Evolutionary conservation across 2,888 invertebrate genomes (phyloP).

Genomic region (Podotricha telesiphe): DNA sequence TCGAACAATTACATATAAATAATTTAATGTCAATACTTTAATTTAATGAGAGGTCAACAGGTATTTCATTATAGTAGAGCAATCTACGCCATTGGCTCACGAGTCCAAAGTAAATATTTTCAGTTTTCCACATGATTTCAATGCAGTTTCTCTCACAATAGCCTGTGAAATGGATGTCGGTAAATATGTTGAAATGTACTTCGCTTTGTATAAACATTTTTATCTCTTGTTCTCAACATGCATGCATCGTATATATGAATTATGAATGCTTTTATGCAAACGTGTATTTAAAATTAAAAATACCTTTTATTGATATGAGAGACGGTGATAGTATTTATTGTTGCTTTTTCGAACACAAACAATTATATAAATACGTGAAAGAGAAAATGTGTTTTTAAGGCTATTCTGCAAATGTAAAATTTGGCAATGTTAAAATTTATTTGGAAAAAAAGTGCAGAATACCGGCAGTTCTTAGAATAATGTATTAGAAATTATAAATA

Average conservation of each 20-base stretch:
- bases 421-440: too few species aligned
- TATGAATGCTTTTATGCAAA: slow-evolving; percentile 19
- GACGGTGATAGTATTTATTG: not conserved
- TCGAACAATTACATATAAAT: too few species aligned
- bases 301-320: not conserved
- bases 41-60: not conserved
- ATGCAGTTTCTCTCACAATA: slow-evolving; percentile 38
- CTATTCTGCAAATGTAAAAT: too few species aligned
- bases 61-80: slow-evolving; percentile 39
- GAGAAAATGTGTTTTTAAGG: too few species aligned
- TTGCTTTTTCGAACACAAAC: not conserved
- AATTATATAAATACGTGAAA: too few species aligned
- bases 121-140: slow-evolving; percentile 43
- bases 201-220: slow-evolving; percentile 30
- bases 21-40: too few species aligned
- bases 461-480: too few species aligned
- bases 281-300: slow-evolving; percentile 13
- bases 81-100: slow-evolving; percentile 41
- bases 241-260: slow-evolving; percentile 10
- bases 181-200: slow-evolving; percentile 30
- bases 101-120: slow-evolving; percentile 43
- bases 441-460: too few species aligned
- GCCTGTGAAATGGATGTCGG: slow-evolving; percentile 28
- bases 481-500: too few species aligned
- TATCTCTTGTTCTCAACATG: slow-evolving; percentile 23